Conservation (phyloP, 2,888 invertebrate genomes). For the Drosophila borborema region DNA sequence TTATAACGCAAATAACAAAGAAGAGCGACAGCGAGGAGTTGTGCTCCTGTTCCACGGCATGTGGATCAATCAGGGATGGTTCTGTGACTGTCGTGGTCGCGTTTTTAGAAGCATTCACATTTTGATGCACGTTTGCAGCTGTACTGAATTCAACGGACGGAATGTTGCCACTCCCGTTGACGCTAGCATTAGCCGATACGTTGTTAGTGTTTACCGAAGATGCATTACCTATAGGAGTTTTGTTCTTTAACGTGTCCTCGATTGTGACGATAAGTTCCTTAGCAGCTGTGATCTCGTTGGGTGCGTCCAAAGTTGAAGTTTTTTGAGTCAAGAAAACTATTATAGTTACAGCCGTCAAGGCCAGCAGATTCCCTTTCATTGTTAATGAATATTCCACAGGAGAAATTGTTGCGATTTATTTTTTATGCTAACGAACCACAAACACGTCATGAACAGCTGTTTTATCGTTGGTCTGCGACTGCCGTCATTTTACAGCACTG, state of each 20-base stretch:
- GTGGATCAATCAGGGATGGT: constrained; percentile 93
- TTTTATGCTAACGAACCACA: constrained; percentile 17
- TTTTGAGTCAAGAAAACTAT: constrained; percentile 19
- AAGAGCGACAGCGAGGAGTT: constrained; percentile 99
- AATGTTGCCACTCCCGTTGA: constrained; percentile 10
- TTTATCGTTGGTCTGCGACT: constrained; percentile 21
- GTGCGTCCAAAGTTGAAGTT: constrained; percentile 22
- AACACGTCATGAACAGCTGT: constrained; percentile 68
- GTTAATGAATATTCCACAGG: constrained; percentile 12
- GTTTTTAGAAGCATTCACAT: constrained; percentile 57
- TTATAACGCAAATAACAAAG: constrained; percentile 97
- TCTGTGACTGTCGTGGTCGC: constrained; percentile 88
- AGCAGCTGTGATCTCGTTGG: constrained; percentile 3
- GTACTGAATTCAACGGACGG: constrained; percentile 22
- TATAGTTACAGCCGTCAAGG: constrained; percentile 29
- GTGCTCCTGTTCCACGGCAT: constrained; percentile 97
- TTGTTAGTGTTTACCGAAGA: constrained; percentile 3
- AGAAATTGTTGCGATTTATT: not conserved
- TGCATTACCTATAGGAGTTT: constrained; percentile 10
- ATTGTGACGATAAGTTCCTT: constrained; percentile 3
- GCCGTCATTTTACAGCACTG: constrained; percentile 45
- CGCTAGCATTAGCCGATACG: constrained; percentile 6
- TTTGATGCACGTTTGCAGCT: constrained; percentile 2
- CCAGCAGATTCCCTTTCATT: constrained; percentile 38
- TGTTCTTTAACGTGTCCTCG: constrained; percentile 5